These are phyloP conservation scores for Melanotaenia trifasciata DNA, from an alignment of 2,797 vertebrate genomes.

Conservation along the genomic window DNA sequence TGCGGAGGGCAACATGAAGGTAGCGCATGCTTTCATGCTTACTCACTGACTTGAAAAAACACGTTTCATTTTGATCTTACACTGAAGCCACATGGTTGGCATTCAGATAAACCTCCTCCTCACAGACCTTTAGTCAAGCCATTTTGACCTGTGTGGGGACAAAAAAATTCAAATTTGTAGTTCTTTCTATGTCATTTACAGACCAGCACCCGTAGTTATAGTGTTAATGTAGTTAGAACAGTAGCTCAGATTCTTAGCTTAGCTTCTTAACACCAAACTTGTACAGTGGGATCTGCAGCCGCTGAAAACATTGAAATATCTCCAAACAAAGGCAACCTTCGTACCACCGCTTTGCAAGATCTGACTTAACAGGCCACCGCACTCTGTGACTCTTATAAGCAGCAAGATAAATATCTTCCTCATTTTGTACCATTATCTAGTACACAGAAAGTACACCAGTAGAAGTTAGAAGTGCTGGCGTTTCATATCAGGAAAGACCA, in stretches of 20 bases:
- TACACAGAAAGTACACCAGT: background rate
- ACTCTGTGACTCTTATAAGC: background rate
- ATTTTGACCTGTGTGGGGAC: background rate
- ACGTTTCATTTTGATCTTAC: background rate
- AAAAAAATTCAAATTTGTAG: background rate
- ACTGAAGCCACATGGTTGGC: background rate
- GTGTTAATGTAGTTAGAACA: background rate
- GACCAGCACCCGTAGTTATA: background rate
- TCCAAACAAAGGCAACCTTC: background rate
- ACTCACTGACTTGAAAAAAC: constrained; percentile 3
- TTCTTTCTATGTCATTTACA: background rate
- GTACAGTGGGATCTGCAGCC: background rate
- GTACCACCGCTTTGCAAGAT: background rate
- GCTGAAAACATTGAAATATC: background rate
- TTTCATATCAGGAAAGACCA: background rate
- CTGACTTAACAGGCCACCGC: background rate
- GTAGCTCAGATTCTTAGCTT: background rate
- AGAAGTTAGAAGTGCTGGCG: background rate
- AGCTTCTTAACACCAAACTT: background rate
- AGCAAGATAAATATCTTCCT: background rate
- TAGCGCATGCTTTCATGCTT: constrained; percentile 55
- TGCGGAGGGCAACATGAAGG: constrained; percentile 99
- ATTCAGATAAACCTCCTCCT: background rate
- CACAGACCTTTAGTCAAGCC: background rate
- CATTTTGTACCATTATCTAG: background rate